These are phyloP conservation scores for Eremophila alpestris DNA, from an alignment of 2,797 vertebrate genomes.

Conservation along the genomic window DNA sequence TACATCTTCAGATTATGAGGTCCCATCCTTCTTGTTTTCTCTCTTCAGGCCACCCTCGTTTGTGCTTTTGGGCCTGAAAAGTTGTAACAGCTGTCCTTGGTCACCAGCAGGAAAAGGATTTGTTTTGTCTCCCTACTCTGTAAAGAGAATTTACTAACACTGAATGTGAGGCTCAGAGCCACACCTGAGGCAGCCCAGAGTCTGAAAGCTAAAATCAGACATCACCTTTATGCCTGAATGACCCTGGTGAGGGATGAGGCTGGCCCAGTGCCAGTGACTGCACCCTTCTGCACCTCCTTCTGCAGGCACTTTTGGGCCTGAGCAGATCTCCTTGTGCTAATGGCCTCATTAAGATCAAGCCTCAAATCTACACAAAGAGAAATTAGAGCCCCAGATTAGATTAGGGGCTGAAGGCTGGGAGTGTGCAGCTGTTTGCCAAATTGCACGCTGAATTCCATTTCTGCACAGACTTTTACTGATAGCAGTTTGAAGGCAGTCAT, in stretches of 20 bases:
- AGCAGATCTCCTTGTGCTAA: conserved; percentile 20
- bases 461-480: conserved; percentile 27
- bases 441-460: background rate
- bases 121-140: background rate
- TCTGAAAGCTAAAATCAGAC: background rate
- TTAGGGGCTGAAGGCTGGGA: conserved; percentile 14
- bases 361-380: conserved; percentile 27
- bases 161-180: background rate
- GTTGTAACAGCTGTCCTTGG: background rate
- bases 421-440: background rate
- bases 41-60: background rate
- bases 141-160: background rate
- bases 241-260: background rate
- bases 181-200: background rate
- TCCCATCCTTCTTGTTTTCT: background rate
- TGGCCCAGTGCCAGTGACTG: background rate
- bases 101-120: background rate
- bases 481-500: conserved; percentile 42
- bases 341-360: background rate
- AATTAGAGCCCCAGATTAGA: conserved; percentile 36
- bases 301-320: background rate
- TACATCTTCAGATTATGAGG: background rate
- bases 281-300: background rate
- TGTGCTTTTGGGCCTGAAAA: background rate
- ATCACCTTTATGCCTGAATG: background rate